Evolutionary conservation across 2,797 vertebrate species (phyloP).

Genomic region (Pelochelys cantorii): DNA sequence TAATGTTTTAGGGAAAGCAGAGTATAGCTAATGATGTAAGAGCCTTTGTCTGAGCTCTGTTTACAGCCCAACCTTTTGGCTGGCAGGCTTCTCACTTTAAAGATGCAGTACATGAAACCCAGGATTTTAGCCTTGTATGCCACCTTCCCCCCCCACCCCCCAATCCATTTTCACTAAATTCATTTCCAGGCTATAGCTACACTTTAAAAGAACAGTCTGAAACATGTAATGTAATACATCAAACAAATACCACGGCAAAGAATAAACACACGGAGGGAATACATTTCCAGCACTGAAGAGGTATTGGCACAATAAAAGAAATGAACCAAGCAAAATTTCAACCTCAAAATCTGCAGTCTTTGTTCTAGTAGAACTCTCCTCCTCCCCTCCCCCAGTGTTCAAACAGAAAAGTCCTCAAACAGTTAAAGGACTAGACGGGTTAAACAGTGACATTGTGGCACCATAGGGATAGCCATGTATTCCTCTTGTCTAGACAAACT

Average conservation of each 20-base stretch:
- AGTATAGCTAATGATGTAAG: neutral
- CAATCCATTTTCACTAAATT: neutral
- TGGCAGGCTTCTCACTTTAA: neutral
- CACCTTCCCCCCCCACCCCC: neutral
- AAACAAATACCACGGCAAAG: neutral
- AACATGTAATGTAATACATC: neutral
- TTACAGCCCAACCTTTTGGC: neutral
- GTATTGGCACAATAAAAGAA: neutral
- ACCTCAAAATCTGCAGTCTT: neutral
- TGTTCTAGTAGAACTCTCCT: neutral
- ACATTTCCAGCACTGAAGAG: neutral
- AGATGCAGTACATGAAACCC: neutral
- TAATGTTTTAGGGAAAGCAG: neutral
- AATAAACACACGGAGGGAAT: neutral
- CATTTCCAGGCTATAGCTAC: neutral
- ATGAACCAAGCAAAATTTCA: neutral
- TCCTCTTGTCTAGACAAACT: constrained; percentile 38
- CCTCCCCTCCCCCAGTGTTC: neutral
- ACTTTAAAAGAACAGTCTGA: neutral
- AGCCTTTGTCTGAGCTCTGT: neutral
- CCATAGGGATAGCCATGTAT: neutral
- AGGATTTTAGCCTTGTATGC: neutral
- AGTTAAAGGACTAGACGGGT: neutral
- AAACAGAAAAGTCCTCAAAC: neutral
- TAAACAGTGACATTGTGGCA: neutral